These are phyloP conservation scores for Orius laevigatus DNA, from an alignment of 1,140 invertebrate genomes.

Conservation along the genomic window DNA sequence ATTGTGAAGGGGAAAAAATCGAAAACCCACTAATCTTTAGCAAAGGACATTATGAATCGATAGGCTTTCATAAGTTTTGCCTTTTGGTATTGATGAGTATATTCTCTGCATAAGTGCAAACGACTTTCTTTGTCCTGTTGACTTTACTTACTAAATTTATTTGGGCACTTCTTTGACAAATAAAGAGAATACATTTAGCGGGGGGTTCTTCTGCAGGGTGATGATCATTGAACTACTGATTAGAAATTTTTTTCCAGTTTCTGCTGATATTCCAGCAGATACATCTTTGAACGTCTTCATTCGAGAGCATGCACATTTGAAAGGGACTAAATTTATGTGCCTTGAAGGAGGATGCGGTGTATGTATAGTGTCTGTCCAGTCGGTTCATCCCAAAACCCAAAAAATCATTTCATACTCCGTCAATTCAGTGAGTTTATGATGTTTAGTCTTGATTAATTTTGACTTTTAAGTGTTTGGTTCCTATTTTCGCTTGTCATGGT, in stretches of 20 bases:
- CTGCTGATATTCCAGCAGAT: conserved; percentile 27
- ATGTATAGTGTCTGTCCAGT: conserved; percentile 58
- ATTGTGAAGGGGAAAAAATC: too few species aligned
- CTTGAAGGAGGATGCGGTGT: conserved; percentile 88
- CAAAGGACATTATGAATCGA: too few species aligned
- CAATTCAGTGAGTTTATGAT: conserved; percentile 36
- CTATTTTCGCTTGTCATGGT: conserved; percentile 49
- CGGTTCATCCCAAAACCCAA: conserved; percentile 33
- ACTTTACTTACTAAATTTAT: too few species aligned
- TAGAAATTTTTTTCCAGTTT: conserved; percentile 25
- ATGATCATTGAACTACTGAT: too few species aligned
- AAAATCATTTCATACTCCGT: conserved; percentile 41
- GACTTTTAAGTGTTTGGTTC: conserved; percentile 47
- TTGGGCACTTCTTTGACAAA: too few species aligned
- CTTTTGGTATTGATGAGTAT: too few species aligned
- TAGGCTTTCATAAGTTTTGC: too few species aligned
- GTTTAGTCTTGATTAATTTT: background rate
- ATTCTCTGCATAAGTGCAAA: too few species aligned
- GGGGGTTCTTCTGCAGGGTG: too few species aligned
- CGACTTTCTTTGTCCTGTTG: too few species aligned
- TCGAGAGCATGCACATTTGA: conserved; percentile 43
- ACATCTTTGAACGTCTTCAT: conserved; percentile 55
- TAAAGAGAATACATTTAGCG: too few species aligned
- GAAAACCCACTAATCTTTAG: too few species aligned
- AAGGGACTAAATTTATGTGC: conserved; percentile 79